A percentile compares a stretch with the other conserved stretches of the same genome.
Conservation (phyloP, 1,140 invertebrate genomes). For the Aporrectodea caliginosa region DNA sequence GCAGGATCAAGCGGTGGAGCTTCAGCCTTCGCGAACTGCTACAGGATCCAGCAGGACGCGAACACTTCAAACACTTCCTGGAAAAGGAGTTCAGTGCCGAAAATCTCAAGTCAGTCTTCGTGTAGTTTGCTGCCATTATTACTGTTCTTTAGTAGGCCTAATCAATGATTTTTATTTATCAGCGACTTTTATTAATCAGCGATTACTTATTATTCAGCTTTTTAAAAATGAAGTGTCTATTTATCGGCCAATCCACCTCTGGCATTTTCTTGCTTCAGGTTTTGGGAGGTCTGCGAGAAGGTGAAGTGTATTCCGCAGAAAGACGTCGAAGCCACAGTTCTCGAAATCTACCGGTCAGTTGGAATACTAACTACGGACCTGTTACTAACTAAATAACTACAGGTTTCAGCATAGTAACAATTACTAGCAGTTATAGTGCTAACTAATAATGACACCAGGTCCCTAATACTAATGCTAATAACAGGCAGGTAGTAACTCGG, state of each 20-base stretch:
- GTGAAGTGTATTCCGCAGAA: constrained; percentile 72
- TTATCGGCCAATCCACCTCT: background rate
- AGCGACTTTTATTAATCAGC: constrained; percentile 3
- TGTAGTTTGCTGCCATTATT: no score
- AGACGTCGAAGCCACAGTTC: constrained; percentile 78
- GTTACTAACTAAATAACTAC: no score
- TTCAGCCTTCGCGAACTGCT: constrained; percentile 92
- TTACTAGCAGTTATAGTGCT: no score
- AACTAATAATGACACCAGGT: no score
- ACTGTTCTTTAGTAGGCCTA: constrained; percentile 23
- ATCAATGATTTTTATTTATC: constrained; percentile 12
- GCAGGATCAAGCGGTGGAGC: constrained; percentile 91
- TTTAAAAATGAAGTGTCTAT: background rate
- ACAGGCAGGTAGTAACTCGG: no score
- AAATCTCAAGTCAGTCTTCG: constrained; percentile 78
- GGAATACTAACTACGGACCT: no score
- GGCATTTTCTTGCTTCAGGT: constrained; percentile 61
- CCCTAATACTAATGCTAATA: no score
- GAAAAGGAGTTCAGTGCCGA: constrained; percentile 98
- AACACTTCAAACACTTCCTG: constrained; percentile 92
- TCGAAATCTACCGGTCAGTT: constrained; percentile 76
- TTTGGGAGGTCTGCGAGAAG: constrained; percentile 93
- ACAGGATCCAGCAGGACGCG: constrained; percentile 85
- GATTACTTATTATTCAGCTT: background rate
- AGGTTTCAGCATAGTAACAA: no score